phyloP scores from a whole-genome alignment of 2,113 vertebrate species.

The Sterna hirundo region DNA sequence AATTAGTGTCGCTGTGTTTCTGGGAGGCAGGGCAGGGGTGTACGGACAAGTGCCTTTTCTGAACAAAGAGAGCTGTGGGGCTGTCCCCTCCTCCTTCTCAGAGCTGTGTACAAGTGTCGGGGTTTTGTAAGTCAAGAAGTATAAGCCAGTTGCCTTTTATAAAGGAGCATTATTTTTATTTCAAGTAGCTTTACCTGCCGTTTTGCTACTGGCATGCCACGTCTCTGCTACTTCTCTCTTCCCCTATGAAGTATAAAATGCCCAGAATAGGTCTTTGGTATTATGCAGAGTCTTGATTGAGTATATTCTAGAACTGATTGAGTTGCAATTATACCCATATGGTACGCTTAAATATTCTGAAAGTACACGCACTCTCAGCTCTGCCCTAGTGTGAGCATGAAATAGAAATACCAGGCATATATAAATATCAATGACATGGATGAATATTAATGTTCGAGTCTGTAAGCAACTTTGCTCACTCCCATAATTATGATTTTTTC shows the following conservation, averaged over 20 bases:
- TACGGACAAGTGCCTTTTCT: neutral
- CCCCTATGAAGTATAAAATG: neutral
- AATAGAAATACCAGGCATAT: slow-evolving; percentile 47
- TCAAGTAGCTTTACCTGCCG: neutral
- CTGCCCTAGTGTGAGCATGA: neutral
- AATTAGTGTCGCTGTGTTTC: neutral
- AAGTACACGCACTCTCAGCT: neutral
- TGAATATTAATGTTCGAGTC: slow-evolving; percentile 43
- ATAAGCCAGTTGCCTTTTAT: neutral
- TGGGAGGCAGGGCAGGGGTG: neutral
- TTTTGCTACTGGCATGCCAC: neutral
- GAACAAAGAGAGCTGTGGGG: neutral
- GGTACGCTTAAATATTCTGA: neutral
- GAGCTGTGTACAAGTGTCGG: neutral
- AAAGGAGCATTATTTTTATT: neutral
- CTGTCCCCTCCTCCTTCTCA: neutral
- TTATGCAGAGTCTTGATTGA: neutral
- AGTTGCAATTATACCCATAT: neutral
- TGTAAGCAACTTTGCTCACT: neutral
- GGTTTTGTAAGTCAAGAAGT: neutral
- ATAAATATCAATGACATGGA: slow-evolving; percentile 46
- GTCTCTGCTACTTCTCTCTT: neutral
- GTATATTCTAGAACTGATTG: neutral
- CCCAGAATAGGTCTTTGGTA: neutral
- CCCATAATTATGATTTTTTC: neutral